Percentiles rank a stretch among this genome's conserved stretches.
Conservation (phyloP, 2,113 vertebrate species). For the Himantopus leucocephalus region DNA sequence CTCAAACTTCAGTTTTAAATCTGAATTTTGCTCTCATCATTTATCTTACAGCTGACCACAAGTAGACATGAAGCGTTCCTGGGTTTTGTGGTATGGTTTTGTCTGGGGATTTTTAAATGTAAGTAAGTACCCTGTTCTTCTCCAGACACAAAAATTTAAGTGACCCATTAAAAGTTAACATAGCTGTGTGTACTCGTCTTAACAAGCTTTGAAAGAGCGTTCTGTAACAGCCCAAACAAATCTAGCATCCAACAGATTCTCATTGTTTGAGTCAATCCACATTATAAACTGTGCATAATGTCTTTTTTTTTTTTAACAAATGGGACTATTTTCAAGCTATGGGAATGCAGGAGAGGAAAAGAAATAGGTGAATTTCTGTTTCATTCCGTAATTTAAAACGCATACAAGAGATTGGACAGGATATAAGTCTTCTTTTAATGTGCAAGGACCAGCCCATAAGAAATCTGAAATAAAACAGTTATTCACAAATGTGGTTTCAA, state of each 20-base stretch:
- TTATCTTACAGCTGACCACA: constrained; percentile 30
- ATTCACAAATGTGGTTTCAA: constrained; percentile 53
- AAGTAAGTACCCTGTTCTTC: neutral
- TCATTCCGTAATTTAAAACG: constrained; percentile 28
- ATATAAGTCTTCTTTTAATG: constrained; percentile 33
- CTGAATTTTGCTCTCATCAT: constrained; percentile 37
- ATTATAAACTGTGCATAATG: neutral
- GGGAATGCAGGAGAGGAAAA: neutral
- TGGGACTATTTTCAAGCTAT: neutral
- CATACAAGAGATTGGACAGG: neutral
- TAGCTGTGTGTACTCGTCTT: neutral
- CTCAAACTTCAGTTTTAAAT: constrained; percentile 32
- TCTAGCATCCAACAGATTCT: constrained; percentile 33
- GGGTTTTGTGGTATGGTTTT: constrained; percentile 19
- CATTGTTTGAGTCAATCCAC: constrained; percentile 47
- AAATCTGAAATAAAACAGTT: constrained; percentile 64
- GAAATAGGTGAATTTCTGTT: constrained; percentile 9
- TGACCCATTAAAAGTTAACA: constrained; percentile 27
- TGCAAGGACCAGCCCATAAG: neutral
- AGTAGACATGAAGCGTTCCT: neutral
- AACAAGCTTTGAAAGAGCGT: constrained; percentile 35
- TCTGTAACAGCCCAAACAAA: constrained; percentile 52
- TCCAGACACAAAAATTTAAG: constrained; percentile 34
- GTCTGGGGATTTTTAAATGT: constrained; percentile 14
- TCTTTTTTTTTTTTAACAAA: neutral